These are phyloP conservation scores for Auanema freiburgensis DNA, from an alignment of 2,888 invertebrate genomes.

Conservation along the genomic window DNA sequence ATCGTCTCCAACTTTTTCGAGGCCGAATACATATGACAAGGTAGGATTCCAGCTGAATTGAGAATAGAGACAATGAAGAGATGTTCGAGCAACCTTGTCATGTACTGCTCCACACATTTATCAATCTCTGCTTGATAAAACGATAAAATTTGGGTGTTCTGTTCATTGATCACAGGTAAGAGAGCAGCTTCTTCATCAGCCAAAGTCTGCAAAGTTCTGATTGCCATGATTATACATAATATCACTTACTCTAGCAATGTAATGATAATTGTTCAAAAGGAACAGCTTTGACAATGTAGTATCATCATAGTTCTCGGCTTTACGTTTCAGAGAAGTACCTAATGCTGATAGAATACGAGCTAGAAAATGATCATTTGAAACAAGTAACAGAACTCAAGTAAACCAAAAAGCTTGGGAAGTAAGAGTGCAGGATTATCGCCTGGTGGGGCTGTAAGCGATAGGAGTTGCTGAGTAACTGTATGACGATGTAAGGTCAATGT, in stretches of 20 bases:
- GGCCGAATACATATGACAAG: slow-evolving; percentile 25
- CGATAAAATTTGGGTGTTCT: slow-evolving; percentile 47
- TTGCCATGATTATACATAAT: not conserved
- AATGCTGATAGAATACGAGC: slow-evolving; percentile 42
- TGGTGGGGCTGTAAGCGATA: slow-evolving; percentile 37
- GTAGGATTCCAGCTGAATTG: slow-evolving; percentile 46
- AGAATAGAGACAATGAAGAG: not conserved
- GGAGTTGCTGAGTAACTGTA: slow-evolving; percentile 41
- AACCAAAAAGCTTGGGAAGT: slow-evolving; percentile 47
- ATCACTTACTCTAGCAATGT: slow-evolving; percentile 46
- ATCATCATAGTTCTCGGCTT: slow-evolving; percentile 41
- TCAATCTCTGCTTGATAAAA: slow-evolving; percentile 55
- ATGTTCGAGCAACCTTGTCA: slow-evolving; percentile 24
- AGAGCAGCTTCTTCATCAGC: slow-evolving; percentile 45
- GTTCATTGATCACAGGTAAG: slow-evolving; percentile 46
- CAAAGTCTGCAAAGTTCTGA: slow-evolving; percentile 20
- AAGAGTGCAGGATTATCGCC: slow-evolving; percentile 36
- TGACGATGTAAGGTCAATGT: slow-evolving; percentile 40
- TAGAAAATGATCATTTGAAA: slow-evolving; percentile 14
- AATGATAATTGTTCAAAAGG: slow-evolving; percentile 56
- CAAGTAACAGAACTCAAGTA: not conserved
- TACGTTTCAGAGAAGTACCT: slow-evolving; percentile 34
- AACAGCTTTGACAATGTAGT: slow-evolving; percentile 36
- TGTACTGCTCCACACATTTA: slow-evolving; percentile 47
- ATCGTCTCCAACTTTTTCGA: slow-evolving; percentile 34